These are phyloP conservation scores for Mayetiola destructor DNA, from an alignment of 2,888 invertebrate species.

Conservation along the genomic window DNA sequence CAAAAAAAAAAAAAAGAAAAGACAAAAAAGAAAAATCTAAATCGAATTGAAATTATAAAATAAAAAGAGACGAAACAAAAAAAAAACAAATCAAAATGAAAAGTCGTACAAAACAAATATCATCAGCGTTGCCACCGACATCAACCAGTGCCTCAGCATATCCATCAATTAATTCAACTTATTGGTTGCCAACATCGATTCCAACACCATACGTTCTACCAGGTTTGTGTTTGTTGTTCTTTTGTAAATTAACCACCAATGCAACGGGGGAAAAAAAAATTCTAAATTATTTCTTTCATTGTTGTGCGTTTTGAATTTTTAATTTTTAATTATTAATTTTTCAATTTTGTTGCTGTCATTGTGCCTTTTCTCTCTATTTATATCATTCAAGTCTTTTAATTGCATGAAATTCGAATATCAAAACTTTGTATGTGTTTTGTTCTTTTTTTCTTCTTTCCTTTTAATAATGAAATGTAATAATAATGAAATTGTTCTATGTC, in stretches of 20 bases:
- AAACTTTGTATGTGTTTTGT: not conserved
- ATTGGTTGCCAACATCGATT: slow-evolving; percentile 69
- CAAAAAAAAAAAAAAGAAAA: not conserved
- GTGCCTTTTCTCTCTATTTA: not conserved
- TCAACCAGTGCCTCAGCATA: slow-evolving; percentile 34
- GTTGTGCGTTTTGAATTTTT: not conserved
- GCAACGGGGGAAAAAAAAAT: not conserved
- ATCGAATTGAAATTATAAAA: not conserved
- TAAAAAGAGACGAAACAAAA: slow-evolving; percentile 9
- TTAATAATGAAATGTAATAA: not conserved
- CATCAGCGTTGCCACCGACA: slow-evolving; percentile 16
- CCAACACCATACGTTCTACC: slow-evolving; percentile 70
- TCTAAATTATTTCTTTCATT: not conserved
- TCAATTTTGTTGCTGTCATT: too few species aligned
- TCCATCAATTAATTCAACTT: slow-evolving; percentile 69
- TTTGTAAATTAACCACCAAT: not conserved
- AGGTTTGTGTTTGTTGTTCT: slow-evolving; percentile 42
- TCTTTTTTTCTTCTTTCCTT: not conserved
- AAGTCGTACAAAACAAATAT: slow-evolving; percentile 23
- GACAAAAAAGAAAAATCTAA: not conserved
- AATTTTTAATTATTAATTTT: not conserved
- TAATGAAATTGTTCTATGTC: too few species aligned
- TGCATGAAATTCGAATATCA: not conserved
- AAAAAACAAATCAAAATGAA: slow-evolving; percentile 22
- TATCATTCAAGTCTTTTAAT: not conserved